Evolutionary conservation across 2,113 vertebrate species (phyloP).

Genomic region (Macquaria ambigua): DNA sequence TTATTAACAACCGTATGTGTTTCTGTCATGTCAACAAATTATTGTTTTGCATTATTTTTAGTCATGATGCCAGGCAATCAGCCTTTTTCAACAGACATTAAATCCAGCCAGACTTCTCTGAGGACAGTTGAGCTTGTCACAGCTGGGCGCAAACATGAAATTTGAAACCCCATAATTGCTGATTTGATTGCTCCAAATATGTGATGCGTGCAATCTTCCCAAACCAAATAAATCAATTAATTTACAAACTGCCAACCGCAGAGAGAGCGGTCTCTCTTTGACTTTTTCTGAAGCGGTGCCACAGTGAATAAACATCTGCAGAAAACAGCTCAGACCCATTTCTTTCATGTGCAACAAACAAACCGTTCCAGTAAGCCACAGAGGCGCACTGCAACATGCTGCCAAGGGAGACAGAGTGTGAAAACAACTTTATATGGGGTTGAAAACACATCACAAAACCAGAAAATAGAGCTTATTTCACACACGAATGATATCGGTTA

Average conservation of each 20-base stretch:
- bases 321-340: slow-evolving; percentile 61
- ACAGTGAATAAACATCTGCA: slow-evolving; percentile 76
- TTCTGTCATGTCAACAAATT: slow-evolving; percentile 28
- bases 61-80: slow-evolving; percentile 46
- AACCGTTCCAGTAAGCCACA: slow-evolving; percentile 69
- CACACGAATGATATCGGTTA: slow-evolving; percentile 35
- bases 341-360: slow-evolving; percentile 76
- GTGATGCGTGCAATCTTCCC: slow-evolving; percentile 67
- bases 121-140: slow-evolving; percentile 68
- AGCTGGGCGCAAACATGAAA: slow-evolving; percentile 72
- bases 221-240: slow-evolving; percentile 73
- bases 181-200: slow-evolving; percentile 75
- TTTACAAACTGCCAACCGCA: slow-evolving; percentile 71
- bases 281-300: slow-evolving; percentile 60
- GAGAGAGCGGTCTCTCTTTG: slow-evolving; percentile 49
- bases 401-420: slow-evolving; percentile 66
- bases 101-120: slow-evolving; percentile 53
- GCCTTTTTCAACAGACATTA: slow-evolving; percentile 51
- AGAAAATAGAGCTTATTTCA: slow-evolving; percentile 65
- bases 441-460: slow-evolving; percentile 54
- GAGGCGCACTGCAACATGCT: slow-evolving; percentile 55
- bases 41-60: slow-evolving; percentile 45
- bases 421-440: slow-evolving; percentile 65
- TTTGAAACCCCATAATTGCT: slow-evolving; percentile 75
- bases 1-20: slow-evolving; percentile 7